phyloP scores from a whole-genome alignment of 2,797 vertebrate genomes.

The Sebastes miniatus region DNA sequence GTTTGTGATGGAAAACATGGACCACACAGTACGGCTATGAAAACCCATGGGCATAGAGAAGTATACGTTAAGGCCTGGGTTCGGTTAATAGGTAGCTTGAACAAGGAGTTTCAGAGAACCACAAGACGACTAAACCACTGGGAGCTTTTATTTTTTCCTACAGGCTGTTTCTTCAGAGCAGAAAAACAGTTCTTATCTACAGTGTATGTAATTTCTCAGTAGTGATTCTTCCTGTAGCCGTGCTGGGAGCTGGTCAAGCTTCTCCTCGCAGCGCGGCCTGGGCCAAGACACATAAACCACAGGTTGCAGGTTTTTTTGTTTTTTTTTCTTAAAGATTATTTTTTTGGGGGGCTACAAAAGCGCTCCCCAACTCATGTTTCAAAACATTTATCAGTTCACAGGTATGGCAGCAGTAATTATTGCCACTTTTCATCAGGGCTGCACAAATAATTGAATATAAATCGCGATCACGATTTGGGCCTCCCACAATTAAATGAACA shows the following conservation, averaged over 20 bases:
- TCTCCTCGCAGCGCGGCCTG: slow-evolving; percentile 9
- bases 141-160: slow-evolving; percentile 3
- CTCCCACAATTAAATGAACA: no score
- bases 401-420: background rate
- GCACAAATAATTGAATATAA: no score
- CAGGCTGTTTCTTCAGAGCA: slow-evolving; percentile 2
- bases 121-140: slow-evolving; percentile 32
- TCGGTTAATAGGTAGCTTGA: slow-evolving; percentile 64
- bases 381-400: slow-evolving; percentile 12
- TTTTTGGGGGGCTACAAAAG: background rate
- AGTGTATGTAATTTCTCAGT: background rate
- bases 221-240: background rate
- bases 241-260: background rate
- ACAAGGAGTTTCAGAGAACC: slow-evolving; percentile 45
- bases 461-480: no score
- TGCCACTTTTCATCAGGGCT: background rate
- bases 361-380: background rate
- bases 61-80: slow-evolving; percentile 51
- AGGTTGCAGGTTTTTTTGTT: background rate
- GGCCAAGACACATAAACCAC: slow-evolving; percentile 26
- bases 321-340: background rate
- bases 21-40: slow-evolving; percentile 73
- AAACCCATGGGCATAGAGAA: slow-evolving; percentile 50
- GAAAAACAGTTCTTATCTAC: slow-evolving; percentile 27
- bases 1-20: slow-evolving; percentile 75